Percentiles rank a stretch among this genome's conserved stretches.
These are phyloP conservation scores for Andrena cerasifolii DNA, from an alignment of 1,140 invertebrate species.

Conservation along the genomic window DNA sequence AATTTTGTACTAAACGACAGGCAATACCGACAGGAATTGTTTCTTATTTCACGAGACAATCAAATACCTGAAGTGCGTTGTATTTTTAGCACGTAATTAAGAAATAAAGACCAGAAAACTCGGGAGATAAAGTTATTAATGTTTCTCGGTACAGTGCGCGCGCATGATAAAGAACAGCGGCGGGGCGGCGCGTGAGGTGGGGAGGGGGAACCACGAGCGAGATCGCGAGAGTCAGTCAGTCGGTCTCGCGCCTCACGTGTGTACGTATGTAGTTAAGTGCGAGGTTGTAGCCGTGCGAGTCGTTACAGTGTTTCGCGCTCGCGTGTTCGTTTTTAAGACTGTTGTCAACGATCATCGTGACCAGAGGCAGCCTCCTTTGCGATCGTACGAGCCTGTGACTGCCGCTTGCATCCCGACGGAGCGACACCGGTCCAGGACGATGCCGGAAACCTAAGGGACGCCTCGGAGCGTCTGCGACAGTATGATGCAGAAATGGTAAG, in stretches of 20 bases:
- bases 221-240: slow-evolving; percentile 66
- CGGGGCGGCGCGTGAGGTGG: slow-evolving; percentile 69
- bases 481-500: slow-evolving; percentile 65
- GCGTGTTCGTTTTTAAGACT: neutral
- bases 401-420: slow-evolving; percentile 4
- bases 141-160: slow-evolving; percentile 16
- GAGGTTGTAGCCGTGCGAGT: slow-evolving; percentile 3
- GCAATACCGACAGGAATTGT: no score
- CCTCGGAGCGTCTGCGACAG: slow-evolving; percentile 46
- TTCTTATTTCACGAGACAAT: no score
- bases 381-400: neutral
- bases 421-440: slow-evolving; percentile 44
- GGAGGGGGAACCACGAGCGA: slow-evolving; percentile 48
- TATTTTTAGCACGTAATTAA: no score
- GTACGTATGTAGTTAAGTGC: slow-evolving; percentile 47
- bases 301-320: slow-evolving; percentile 2
- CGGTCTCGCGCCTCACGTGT: slow-evolving; percentile 73
- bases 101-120: no score
- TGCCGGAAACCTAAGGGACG: slow-evolving; percentile 55
- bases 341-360: slow-evolving; percentile 4
- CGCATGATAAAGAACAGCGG: neutral
- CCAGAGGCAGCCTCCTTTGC: neutral
- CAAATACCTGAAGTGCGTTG: no score
- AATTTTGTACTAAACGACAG: no score
- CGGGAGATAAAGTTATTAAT: no score